A percentile compares a stretch with the other conserved stretches of the same genome.
phyloP scores from a whole-genome alignment of 2,797 vertebrate genomes.

The Malacoraja senta region DNA sequence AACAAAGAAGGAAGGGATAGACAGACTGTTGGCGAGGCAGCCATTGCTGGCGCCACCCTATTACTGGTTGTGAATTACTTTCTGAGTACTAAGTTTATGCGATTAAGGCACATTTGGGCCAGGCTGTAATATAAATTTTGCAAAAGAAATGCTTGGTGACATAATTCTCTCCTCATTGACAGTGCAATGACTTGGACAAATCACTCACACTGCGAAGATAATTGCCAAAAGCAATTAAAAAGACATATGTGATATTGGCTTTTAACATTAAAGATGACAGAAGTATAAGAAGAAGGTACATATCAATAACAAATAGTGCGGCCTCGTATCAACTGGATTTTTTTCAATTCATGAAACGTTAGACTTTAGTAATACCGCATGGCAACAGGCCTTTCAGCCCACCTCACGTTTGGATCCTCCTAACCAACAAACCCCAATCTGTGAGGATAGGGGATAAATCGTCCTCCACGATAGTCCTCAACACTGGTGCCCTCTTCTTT shows the following conservation, averaged over 20 bases:
- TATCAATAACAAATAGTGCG: neutral
- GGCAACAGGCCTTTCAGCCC: too few relatives aligned
- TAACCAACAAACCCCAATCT: too few relatives aligned
- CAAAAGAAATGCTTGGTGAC: neutral
- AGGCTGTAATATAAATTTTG: neutral
- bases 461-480: too few relatives aligned
- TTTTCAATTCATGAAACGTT: neutral
- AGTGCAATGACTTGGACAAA: neutral
- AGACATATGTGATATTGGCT: neutral
- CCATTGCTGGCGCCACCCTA: neutral
- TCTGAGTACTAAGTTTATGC: neutral
- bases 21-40: too few relatives aligned
- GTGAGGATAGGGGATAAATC: too few relatives aligned
- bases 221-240: neutral
- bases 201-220: too few relatives aligned
- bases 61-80: neutral
- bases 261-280: neutral
- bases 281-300: neutral
- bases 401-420: too few relatives aligned
- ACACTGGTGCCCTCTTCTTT: too few relatives aligned
- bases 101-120: neutral
- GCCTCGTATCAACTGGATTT: neutral
- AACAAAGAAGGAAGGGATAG: too few relatives aligned
- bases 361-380: too few relatives aligned
- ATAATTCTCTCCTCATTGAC: neutral